These are phyloP conservation scores for Sebastes flavidus DNA, from an alignment of 2,797 vertebrate genomes.

Conservation along the genomic window DNA sequence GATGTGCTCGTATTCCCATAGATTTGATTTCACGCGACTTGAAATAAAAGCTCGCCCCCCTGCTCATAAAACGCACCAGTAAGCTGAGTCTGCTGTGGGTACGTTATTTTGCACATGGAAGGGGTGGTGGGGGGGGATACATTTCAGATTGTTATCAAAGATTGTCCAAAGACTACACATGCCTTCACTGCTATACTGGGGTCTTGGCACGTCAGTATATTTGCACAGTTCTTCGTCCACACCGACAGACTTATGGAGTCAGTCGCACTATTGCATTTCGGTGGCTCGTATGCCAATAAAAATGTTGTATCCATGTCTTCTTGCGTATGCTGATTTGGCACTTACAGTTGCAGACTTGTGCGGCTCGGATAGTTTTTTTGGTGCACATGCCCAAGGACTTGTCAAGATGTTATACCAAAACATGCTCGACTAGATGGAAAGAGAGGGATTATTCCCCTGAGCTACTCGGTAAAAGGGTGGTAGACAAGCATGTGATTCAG, in stretches of 20 bases:
- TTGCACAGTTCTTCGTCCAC: slow-evolving; percentile 70
- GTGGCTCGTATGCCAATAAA: slow-evolving; percentile 63
- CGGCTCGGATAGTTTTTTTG: slow-evolving; percentile 28
- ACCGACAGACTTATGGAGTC: slow-evolving; percentile 62
- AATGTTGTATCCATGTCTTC: slow-evolving; percentile 68
- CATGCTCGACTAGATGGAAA: slow-evolving; percentile 45
- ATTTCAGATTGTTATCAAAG: slow-evolving; percentile 80
- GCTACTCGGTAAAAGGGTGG: not conserved
- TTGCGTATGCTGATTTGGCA: slow-evolving; percentile 66
- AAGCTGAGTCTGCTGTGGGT: slow-evolving; percentile 63
- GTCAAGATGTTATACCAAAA: slow-evolving; percentile 55
- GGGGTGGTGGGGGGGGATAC: slow-evolving; percentile 37
- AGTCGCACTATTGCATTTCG: slow-evolving; percentile 66
- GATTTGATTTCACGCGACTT: slow-evolving; percentile 74
- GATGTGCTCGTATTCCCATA: slow-evolving; percentile 72
- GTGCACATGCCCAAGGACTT: slow-evolving; percentile 52
- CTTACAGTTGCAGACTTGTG: slow-evolving; percentile 18
- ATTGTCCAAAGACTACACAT: slow-evolving; percentile 79
- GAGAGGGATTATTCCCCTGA: slow-evolving; percentile 29
- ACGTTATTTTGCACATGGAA: slow-evolving; percentile 64
- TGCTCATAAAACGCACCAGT: slow-evolving; percentile 57
- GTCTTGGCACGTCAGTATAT: slow-evolving; percentile 66
- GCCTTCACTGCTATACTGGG: slow-evolving; percentile 71
- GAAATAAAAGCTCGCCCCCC: slow-evolving; percentile 61
- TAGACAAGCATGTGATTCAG: slow-evolving; percentile 3